These are phyloP conservation scores for Acrossocheilus wenchowensis DNA, from an alignment of 2,797 vertebrate species.

Conservation along the genomic window DNA sequence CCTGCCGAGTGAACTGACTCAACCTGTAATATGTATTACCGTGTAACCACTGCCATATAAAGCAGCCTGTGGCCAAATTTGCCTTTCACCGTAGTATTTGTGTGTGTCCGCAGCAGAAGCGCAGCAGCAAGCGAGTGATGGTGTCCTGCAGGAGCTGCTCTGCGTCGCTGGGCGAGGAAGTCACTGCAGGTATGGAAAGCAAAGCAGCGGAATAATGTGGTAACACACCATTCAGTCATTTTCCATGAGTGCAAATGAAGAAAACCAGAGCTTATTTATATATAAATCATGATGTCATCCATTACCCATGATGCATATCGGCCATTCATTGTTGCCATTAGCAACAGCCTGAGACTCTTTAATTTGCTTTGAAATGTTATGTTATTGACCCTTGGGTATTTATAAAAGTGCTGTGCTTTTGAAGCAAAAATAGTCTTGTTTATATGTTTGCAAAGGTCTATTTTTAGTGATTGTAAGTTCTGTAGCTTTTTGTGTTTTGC, in stretches of 20 bases:
- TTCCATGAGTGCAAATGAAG: background rate
- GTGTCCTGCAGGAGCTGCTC: slow-evolving; percentile 90
- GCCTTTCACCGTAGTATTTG: background rate
- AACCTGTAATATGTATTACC: background rate
- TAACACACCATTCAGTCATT: background rate
- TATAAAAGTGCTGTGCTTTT: slow-evolving; percentile 25
- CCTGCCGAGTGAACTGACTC: background rate
- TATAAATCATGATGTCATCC: background rate
- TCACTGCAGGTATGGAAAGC: slow-evolving; percentile 83
- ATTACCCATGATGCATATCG: background rate
- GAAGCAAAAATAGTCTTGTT: background rate
- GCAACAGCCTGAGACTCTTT: background rate
- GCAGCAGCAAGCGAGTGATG: slow-evolving; percentile 76
- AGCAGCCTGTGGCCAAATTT: background rate
- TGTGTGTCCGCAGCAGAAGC: slow-evolving; percentile 76
- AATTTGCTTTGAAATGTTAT: background rate
- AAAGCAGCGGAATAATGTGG: background rate
- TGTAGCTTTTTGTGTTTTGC: background rate
- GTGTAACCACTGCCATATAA: background rate
- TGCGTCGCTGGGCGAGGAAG: slow-evolving; percentile 83
- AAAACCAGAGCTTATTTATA: background rate
- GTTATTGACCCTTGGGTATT: slow-evolving; percentile 6
- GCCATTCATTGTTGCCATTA: background rate
- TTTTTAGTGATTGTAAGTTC: background rate
- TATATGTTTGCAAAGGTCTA: background rate